A percentile compares a stretch with the other conserved stretches of the same genome.
phyloP scores from a whole-genome alignment of 2,113 vertebrate species.

The Eonycteris spelaea region DNA sequence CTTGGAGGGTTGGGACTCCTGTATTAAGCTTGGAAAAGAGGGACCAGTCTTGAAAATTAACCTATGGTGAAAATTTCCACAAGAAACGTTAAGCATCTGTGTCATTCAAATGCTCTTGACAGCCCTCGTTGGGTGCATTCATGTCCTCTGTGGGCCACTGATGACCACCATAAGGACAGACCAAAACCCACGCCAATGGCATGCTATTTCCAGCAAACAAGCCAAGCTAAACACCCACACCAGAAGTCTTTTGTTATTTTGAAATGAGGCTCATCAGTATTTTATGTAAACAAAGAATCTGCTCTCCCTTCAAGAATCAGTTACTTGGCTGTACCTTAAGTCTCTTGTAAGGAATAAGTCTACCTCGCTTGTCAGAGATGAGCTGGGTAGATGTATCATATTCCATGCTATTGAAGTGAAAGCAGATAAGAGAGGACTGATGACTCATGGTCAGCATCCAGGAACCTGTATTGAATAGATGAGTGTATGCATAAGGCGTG shows the following conservation, averaged over 20 bases:
- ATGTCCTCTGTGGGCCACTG: not conserved
- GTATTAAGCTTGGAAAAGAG: not conserved
- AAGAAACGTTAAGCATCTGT: fast-evolving
- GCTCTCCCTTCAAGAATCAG: constrained; percentile 4
- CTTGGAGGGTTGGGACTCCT: not conserved
- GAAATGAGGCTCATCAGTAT: not conserved
- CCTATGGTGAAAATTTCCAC: not conserved
- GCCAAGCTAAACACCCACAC: not conserved
- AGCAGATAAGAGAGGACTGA: not conserved
- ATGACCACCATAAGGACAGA: fast-evolving
- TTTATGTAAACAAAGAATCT: constrained; percentile 48
- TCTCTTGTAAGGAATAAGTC: not conserved
- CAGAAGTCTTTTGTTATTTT: not conserved
- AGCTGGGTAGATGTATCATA: no score
- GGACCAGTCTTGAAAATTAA: not conserved
- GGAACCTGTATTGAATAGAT: fast-evolving
- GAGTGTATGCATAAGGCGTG: no score
- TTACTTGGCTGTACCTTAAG: not conserved
- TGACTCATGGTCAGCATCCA: not conserved
- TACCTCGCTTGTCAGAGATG: not conserved
- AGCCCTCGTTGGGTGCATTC: not conserved
- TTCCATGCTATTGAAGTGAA: not conserved
- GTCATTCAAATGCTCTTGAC: not conserved
- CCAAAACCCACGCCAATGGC: fast-evolving
- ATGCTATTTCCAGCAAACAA: not conserved